Base-by-base conservation (phyloP, 2,797 vertebrate species). In the Coregonus ussuriensis region DNA sequence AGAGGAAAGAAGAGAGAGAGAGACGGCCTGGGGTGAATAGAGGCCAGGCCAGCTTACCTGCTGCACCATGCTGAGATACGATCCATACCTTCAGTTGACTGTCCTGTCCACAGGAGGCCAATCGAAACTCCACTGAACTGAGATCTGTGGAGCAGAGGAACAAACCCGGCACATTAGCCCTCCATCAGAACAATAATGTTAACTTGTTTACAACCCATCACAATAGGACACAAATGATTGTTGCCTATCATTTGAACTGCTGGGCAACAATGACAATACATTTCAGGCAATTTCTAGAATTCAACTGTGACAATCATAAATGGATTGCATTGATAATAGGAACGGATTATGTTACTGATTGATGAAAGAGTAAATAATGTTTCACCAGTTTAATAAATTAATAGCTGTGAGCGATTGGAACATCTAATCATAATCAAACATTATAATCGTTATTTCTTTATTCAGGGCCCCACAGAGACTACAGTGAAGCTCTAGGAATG, bases 91-190 rank as follows among this genome's bases (percentile, higher is more conserved):
- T 96, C 89, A 95, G 87, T 87, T 89, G 91, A 88, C 93, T 94
- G 89, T 97, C 96, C 89, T 98, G 96, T 88, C 96, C 96, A 83
- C 96, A 96, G 76, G 97, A 96, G 85, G 94, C 95, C 91, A 97
- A 91, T 89, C 89, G 93, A 91, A 96, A 95, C 89, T 85, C 88
- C 68, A 82, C 86, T 73, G 84, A 87, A 83, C 86, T 85, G 86
- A 51, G 92, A 77, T 85, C 88, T 94, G 89, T 77, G 81, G 75
- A 82, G 72, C 35, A 75, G 18, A 3, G 21, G n/a, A 47, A 53
- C 53, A 84, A 81, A 71, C 73, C 65, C 83, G n/a, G 77, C 76
- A 75, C 77, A 56, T 52, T 56, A 4, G n/a, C 47, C 52, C 51
- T 25, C 11, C 37, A 6, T 53, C 63, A 82, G 7, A 77, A 14